These are phyloP conservation scores for Entelurus aequoreus DNA, from an alignment of 2,113 vertebrate species.

Conservation along the genomic window DNA sequence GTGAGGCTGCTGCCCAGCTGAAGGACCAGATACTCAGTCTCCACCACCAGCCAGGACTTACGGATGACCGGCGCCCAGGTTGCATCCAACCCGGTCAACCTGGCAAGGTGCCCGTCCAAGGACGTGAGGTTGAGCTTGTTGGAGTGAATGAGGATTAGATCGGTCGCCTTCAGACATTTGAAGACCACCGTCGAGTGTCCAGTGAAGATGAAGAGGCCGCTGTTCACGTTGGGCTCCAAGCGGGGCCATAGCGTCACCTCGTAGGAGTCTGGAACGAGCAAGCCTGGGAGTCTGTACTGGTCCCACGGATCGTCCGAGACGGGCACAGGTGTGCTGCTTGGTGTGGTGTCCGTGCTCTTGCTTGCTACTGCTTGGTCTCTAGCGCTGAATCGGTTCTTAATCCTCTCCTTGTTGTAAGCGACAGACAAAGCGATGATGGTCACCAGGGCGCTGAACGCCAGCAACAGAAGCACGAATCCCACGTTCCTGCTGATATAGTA, in stretches of 20 bases:
- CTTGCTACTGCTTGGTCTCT: not conserved
- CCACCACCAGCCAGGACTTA: constrained; percentile 59
- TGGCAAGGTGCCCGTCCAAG: constrained; percentile 10
- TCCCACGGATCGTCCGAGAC: constrained; percentile 69
- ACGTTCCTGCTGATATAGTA: constrained; percentile 81
- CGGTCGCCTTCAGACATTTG: constrained; percentile 67
- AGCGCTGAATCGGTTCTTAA: constrained; percentile 39
- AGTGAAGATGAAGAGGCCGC: constrained; percentile 75
- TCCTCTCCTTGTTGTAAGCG: constrained; percentile 78
- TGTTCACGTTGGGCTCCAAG: constrained; percentile 32
- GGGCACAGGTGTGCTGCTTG: not conserved
- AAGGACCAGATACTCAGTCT: constrained; percentile 83
- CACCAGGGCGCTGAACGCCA: constrained; percentile 59
- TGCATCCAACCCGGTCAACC: not conserved
- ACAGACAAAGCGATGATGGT: constrained; percentile 82
- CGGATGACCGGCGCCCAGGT: constrained; percentile 26
- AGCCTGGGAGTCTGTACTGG: constrained; percentile 73
- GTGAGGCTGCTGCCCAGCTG: constrained; percentile 51
- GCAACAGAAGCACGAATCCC: constrained; percentile 65
- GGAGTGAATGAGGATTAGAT: constrained; percentile 86
- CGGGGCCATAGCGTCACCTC: constrained; percentile 77
- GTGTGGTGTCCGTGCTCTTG: accelerated
- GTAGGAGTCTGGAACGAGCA: constrained; percentile 74
- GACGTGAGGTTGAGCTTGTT: constrained; percentile 80
- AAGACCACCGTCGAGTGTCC: constrained; percentile 78